Conservation (phyloP, 1,140 invertebrate genomes). For the Pararge aegeria region DNA sequence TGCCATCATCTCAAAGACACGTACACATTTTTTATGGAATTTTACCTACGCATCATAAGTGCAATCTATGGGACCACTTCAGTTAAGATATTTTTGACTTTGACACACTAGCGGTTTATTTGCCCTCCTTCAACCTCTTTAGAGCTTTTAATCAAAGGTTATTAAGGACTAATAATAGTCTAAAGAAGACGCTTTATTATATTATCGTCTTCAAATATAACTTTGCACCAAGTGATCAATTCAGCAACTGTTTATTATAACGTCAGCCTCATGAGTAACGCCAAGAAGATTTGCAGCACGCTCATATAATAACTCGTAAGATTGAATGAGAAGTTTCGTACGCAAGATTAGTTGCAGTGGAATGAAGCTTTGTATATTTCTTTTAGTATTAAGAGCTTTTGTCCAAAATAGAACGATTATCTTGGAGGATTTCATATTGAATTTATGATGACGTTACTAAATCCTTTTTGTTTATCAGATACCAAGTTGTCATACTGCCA, state of each 20-base stretch:
- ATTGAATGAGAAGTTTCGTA: background rate
- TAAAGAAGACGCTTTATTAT: background rate
- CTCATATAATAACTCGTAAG: too few relatives aligned
- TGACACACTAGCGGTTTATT: too few relatives aligned
- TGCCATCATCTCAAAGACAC: too few relatives aligned
- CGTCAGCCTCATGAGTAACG: background rate
- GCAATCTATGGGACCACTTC: too few relatives aligned
- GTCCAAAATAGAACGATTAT: background rate
- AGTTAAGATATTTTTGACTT: too few relatives aligned
- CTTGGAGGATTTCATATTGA: background rate
- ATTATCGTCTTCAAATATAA: background rate
- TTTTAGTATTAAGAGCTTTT: background rate
- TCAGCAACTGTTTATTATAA: background rate
- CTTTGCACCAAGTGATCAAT: background rate
- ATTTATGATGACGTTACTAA: background rate
- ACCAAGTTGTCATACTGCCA: background rate
- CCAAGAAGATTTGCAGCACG: too few relatives aligned
- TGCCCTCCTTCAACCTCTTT: too few relatives aligned
- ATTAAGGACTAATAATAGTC: constrained; percentile 5
- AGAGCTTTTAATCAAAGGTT: background rate
- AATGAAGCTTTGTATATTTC: background rate
- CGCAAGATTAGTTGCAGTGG: too few relatives aligned
- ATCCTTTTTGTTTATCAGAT: background rate
- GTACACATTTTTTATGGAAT: too few relatives aligned
- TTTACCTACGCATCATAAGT: too few relatives aligned